A percentile compares a stretch with the other conserved stretches of the same genome.
phyloP scores from a whole-genome alignment of 2,113 vertebrate species.

The Dipodomys ordii region DNA sequence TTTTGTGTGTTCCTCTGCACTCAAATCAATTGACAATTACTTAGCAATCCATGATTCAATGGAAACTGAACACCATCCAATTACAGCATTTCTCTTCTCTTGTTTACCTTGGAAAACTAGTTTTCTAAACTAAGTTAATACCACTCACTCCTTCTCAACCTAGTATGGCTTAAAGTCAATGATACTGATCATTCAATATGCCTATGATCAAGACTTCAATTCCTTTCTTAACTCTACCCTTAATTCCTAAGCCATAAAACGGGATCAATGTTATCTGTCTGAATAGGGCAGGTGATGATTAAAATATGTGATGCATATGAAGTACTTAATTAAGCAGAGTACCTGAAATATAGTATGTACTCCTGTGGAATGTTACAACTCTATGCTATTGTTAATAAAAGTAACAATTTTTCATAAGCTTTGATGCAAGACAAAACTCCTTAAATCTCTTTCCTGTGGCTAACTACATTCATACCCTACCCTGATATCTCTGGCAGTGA shows the following conservation, averaged over 20 bases:
- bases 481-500: slow-evolving; percentile 34
- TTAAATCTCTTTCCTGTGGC: slow-evolving; percentile 17
- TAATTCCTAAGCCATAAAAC: not conserved
- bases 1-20: not conserved
- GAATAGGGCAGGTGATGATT: not conserved
- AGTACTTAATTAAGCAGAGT: not conserved
- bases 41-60: not conserved
- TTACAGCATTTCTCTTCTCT: not conserved
- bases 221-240: not conserved
- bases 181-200: not conserved
- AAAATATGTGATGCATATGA: not conserved
- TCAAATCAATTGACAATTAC: not conserved
- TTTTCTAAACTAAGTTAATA: not conserved
- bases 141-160: not conserved
- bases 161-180: not conserved
- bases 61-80: not conserved
- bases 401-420: slow-evolving; percentile 12
- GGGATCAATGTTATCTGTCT: not conserved
- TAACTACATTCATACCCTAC: slow-evolving; percentile 1
- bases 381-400: not conserved
- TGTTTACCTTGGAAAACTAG: not conserved
- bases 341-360: not conserved
- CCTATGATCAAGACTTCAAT: not conserved
- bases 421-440: slow-evolving; percentile 47
- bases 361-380: not conserved